Conservation (phyloP, 2,888 invertebrate species). For the Octodonta nipae region DNA sequence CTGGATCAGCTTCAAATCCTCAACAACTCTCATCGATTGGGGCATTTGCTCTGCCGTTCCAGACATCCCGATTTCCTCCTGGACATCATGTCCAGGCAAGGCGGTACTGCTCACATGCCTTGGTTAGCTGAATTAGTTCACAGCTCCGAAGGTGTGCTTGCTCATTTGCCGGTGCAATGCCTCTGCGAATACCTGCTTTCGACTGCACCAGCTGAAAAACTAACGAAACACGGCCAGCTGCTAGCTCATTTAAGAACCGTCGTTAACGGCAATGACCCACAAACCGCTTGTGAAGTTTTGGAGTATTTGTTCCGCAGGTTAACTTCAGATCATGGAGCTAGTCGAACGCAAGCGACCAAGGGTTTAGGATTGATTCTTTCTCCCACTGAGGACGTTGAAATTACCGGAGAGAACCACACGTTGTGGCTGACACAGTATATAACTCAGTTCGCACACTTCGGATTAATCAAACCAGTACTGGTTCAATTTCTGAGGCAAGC, state of each 20-base stretch:
- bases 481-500: conserved; percentile 67
- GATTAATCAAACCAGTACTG: conserved; percentile 53
- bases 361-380: conserved; percentile 30
- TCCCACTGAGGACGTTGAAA: conserved; percentile 35
- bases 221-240: conserved; percentile 59
- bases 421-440: conserved; percentile 50
- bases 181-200: conserved; percentile 86
- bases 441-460: conserved; percentile 68
- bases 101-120: conserved; percentile 86
- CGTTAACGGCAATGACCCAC: conserved; percentile 39
- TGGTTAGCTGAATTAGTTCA: conserved; percentile 91
- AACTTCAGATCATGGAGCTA: conserved; percentile 66
- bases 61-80: conserved; percentile 84
- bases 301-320: conserved; percentile 69
- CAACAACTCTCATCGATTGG: conserved; percentile 67
- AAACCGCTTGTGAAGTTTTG: conserved; percentile 63
- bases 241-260: conserved; percentile 45
- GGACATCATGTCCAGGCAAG: conserved; percentile 75
- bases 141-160: conserved; percentile 72
- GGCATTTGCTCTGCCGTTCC: conserved; percentile 76
- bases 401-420: conserved; percentile 22
- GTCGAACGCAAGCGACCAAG: conserved; percentile 62
- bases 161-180: conserved; percentile 91
- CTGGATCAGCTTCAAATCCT: conserved; percentile 67
- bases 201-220: conserved; percentile 50